These are phyloP conservation scores for Rhyacichthys aspro DNA, from an alignment of 2,797 vertebrate species.

Conservation along the genomic window DNA sequence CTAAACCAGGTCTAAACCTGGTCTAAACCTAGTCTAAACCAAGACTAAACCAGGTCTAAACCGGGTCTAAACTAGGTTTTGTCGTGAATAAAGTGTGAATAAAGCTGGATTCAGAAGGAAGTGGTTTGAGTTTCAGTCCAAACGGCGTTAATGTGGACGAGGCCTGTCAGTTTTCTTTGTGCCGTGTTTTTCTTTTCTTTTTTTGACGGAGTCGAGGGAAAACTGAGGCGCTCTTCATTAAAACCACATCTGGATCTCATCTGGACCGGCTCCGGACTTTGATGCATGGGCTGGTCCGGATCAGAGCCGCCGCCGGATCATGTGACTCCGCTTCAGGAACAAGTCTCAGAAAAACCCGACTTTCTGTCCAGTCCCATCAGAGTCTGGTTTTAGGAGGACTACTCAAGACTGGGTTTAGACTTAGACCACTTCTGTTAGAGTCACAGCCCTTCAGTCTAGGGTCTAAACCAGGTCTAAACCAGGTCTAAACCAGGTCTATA, in stretches of 20 bases:
- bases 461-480: neutral
- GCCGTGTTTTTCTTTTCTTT: too few relatives aligned
- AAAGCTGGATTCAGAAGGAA: too few relatives aligned
- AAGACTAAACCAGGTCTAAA: too few relatives aligned
- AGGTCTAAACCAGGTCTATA: neutral
- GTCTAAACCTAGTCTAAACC: neutral
- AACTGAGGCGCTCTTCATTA: neutral
- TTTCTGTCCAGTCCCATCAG: neutral
- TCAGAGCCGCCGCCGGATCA: slow-evolving; percentile 9
- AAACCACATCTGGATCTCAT: slow-evolving; percentile 4
- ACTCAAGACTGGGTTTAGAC: neutral
- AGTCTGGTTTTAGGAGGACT: neutral
- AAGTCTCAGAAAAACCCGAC: slow-evolving; percentile 2
- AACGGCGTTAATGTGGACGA: too few relatives aligned
- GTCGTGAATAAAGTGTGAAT: neutral
- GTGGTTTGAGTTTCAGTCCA: too few relatives aligned
- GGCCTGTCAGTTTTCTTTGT: too few relatives aligned
- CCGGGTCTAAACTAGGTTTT: neutral
- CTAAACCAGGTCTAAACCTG: neutral
- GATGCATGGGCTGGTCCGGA: slow-evolving; percentile 12
- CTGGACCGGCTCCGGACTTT: slow-evolving; percentile 1
- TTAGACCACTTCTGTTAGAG: neutral
- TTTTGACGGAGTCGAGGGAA: neutral
- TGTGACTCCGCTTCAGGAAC: slow-evolving; percentile 3
- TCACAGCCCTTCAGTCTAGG: neutral